Conservation (phyloP, 2,888 invertebrate species). For the Thera obeliscata region DNA sequence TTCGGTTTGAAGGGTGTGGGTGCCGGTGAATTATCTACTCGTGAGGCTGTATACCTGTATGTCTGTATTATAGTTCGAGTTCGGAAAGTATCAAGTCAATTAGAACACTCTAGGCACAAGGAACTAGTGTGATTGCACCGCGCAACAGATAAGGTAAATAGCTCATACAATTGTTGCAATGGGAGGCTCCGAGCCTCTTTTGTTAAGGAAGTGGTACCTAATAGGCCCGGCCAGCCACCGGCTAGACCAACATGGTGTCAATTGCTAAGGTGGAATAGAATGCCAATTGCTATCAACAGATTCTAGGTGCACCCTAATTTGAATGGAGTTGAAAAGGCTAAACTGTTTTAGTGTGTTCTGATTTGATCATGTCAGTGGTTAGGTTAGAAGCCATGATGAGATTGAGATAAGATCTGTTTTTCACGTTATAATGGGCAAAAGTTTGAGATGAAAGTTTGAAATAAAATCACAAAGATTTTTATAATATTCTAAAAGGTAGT, state of each 20-base stretch:
- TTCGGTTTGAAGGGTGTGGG: no score
- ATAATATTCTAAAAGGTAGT: no score
- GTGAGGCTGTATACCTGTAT: no score
- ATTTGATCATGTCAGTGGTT: constrained; percentile 32
- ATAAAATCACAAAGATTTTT: no score
- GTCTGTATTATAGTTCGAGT: no score
- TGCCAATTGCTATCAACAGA: constrained; percentile 50
- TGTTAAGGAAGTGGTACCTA: constrained; percentile 80
- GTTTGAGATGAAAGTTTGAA: no score
- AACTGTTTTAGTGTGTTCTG: constrained; percentile 48
- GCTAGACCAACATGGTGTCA: constrained; percentile 80
- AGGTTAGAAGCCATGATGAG: not conserved
- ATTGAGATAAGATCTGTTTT: not conserved
- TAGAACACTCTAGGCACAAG: constrained; percentile 55
- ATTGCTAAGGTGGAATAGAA: constrained; percentile 59
- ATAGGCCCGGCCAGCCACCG: constrained; percentile 72
- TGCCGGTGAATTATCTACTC: no score
- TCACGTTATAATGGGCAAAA: no score
- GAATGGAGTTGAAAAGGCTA: constrained; percentile 62
- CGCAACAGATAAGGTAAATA: constrained; percentile 83
- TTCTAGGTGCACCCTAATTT: constrained; percentile 61
- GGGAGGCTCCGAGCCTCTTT: constrained; percentile 76
- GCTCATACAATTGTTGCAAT: constrained; percentile 83
- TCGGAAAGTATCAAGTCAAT: constrained; percentile 38
- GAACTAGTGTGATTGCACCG: constrained; percentile 76